Conservation (phyloP, 1,140 invertebrate species). For the Archegozetes longisetosus region DNA sequence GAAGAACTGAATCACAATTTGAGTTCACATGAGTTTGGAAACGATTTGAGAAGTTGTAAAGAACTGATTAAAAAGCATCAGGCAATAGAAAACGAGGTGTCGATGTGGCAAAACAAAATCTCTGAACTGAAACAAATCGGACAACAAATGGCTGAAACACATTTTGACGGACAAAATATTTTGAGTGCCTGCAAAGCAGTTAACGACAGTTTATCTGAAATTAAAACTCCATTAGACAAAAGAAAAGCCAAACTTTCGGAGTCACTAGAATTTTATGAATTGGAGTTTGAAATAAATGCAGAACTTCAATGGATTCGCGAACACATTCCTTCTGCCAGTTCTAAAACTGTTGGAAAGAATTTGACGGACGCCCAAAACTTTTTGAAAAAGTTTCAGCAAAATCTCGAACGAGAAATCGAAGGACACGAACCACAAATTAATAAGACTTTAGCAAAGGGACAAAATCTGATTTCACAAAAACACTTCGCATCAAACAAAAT, state of each 20-base stretch:
- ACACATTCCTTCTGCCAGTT: slow-evolving; percentile 57
- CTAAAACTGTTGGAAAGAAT: slow-evolving; percentile 38
- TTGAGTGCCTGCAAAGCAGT: slow-evolving; percentile 50
- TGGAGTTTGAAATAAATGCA: slow-evolving; percentile 78
- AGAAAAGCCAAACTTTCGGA: slow-evolving; percentile 68
- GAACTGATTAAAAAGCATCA: slow-evolving; percentile 71
- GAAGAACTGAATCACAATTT: slow-evolving; percentile 50
- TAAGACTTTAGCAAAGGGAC: slow-evolving; percentile 53
- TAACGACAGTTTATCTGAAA: slow-evolving; percentile 39
- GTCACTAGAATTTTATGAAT: slow-evolving; percentile 74
- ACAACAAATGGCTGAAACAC: slow-evolving; percentile 74
- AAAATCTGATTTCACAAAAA: slow-evolving; percentile 45
- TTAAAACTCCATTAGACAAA: slow-evolving; percentile 34
- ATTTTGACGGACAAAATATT: slow-evolving; percentile 80
- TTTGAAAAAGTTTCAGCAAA: slow-evolving; percentile 58
- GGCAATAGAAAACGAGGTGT: slow-evolving; percentile 58
- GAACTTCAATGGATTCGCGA: slow-evolving; percentile 93
- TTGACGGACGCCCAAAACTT: slow-evolving; percentile 79
- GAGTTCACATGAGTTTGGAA: slow-evolving; percentile 64
- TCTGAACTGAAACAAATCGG: slow-evolving; percentile 57
- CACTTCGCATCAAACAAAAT: slow-evolving; percentile 47
- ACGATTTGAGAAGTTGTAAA: slow-evolving; percentile 71
- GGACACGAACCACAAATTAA: slow-evolving; percentile 67
- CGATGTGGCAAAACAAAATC: slow-evolving; percentile 55
- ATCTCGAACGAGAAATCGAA: slow-evolving; percentile 65